Base-by-base conservation (phyloP, 1,140 invertebrate genomes). In the Galendromus occidentalis region DNA sequence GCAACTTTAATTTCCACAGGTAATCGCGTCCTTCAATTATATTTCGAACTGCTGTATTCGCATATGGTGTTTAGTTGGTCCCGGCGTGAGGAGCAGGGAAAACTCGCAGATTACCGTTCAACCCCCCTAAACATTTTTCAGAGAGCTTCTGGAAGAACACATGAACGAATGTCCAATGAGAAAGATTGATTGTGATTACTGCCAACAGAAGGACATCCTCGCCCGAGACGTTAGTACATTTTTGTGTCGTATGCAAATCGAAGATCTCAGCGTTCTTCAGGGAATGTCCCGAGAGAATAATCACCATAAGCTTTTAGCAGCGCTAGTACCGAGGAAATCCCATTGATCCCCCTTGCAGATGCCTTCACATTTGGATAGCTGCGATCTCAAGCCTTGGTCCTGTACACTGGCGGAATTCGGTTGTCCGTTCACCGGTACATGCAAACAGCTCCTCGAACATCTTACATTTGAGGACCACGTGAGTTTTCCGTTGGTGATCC, bases 141-240 rank as follows among this genome's bases (percentile, higher is more conserved):
- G 51, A 59, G 51, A 59, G 33, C 51, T 59, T 22, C 1, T 59
- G 51, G 25, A 59, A 22, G 51, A 59, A 59, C 51, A 59, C 33
- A 59, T 59, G 51, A 59, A 59, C 51, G 51, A 59, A 33, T 59
- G 51, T 33, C 51, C 51, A 17, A 59, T 59, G 51, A 17, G 51
- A 59, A 59, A 59, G 51, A 59, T 59, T 59, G 51, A 59, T 33
- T 59, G 51, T 33, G 51, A 59, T 29, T 59, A 59, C 51, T 59
- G 51, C 51, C 51, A 59, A 29, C 12, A 29, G 33, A 59, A 59
- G 9, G 51, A 22, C 33, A 33, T 59, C 2, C 51, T 59, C 33
- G 51, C 51, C 9, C 25, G 22, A 59, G 51, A 59, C 20, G 51
- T 59, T 4, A 59, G 51, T 59, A 2, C 22, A 14, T 4, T 20